Base-by-base conservation (phyloP, 2,113 vertebrate species). In the Bufo gargarizans region DNA sequence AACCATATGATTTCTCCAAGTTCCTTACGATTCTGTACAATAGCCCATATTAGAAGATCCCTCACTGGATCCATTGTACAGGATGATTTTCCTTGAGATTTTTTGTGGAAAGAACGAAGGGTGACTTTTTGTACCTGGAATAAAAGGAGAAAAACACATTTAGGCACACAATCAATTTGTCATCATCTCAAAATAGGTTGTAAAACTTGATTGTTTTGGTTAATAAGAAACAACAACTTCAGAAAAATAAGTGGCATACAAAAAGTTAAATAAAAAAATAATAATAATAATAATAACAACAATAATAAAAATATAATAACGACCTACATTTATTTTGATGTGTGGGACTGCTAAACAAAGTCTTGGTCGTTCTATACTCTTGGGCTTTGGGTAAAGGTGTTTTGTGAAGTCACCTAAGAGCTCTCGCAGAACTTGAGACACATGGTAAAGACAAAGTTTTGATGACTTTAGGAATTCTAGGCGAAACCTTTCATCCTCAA, bases 41-140 rank as follows among this genome's bases (percentile, higher is more conserved):
- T 81, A 13, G 97, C 96, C 98, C 98, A 99, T 63, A 99, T 96
- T 88, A 99, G 97, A 47, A 99, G 94, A 89, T 99, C 98, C 0
- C 96, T 94, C 13, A 94, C 89, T 0, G 96, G 94, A 79, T 99
- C 95, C 88, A 91, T 91, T 77, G 94, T 94, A 91, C 94, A 96
- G 84, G 91, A 72, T 16, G 76, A 76, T 0, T 91, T 91, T 63
- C 89, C 85, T 0, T 91, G 20, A 0, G 94, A 91, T 22, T 89
- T 91, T 77, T 93, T 94, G 90, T 92, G 91, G 78, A 92, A 90
- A 49, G 94, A 92, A 4, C 89, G 91, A 56, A 94, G 93, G 0
- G 92, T 94, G 0, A 91, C 92, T 0, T 92, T 93, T 63, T 95
- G 94, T 56, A 94, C 91, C 94, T 95, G 84, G 53, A 87, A 20